Base-by-base conservation (phyloP, 2,888 invertebrate genomes). In the Agriopis leucophaearia region DNA sequence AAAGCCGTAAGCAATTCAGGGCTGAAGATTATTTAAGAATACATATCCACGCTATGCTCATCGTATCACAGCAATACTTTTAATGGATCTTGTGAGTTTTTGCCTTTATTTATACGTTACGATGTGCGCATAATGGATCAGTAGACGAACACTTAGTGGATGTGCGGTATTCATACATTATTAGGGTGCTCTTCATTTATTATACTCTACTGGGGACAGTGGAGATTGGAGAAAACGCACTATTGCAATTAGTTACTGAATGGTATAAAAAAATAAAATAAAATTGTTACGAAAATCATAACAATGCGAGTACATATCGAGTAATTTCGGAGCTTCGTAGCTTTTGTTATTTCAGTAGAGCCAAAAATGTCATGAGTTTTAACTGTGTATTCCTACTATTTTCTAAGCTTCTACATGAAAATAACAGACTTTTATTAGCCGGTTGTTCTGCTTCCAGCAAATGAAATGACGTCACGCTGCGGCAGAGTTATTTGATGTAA, bases 11-110 rank as follows among this genome's bases (percentile, higher is more conserved):
- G 18, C 16, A 48, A n/a, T 7, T 27, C 18, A 27, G 18, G 18
- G 51, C 13, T 51, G 51, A 8, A 15, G 13, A 12, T 8, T 8
- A 27, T 27, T 27, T 27, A 27, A 27, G 1, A 27, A 44, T 8
- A 44, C 44, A 69, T 85, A 80, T 90, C 90, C 87, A 88, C 73
- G 80, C 64, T 66, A 67, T 78, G 74, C 81, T 70, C 52, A 81
- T 80, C 85, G 77, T 78, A 81, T 81, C 78, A 81, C 77, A 87
- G 90, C 90, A 92, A 92, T 91, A 91, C 91, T 90, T 91, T 91
- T 92, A 92, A 92, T 92, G 91, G 92, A 91, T 91, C 90, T 90
- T 90, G 89, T 88, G 91, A 91, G 91, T 92, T 92, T 91, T 92
- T 92, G 89, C 91, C 89, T 91, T 90, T 91, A 92, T 92, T 91